Percentiles rank a stretch among this genome's conserved stretches.
Evolutionary conservation across 2,797 vertebrate genomes (phyloP).

Genomic region (Phrynocephalus vlangalii): DNA sequence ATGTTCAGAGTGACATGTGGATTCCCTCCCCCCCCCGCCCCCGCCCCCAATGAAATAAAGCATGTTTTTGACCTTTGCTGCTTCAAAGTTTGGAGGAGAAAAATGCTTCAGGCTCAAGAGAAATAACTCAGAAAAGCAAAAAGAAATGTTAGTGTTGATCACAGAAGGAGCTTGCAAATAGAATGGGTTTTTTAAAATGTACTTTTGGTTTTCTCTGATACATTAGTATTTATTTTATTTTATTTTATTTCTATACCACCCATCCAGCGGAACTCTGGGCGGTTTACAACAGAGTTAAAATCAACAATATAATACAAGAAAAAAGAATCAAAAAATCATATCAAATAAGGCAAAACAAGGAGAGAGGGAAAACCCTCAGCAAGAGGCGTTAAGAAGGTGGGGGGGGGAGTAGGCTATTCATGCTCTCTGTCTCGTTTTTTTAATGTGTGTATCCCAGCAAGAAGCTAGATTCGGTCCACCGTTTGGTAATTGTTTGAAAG

Average conservation of each 20-base stretch:
- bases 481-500: not conserved
- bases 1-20: slow-evolving; percentile 63
- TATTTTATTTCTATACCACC: too few species aligned
- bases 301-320: too few species aligned
- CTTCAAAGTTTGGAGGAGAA: slow-evolving; percentile 65
- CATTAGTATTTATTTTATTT: not conserved
- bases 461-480: accelerated
- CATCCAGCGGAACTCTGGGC: too few species aligned
- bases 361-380: too few species aligned
- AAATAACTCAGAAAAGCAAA: slow-evolving; percentile 45
- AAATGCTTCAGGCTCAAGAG: slow-evolving; percentile 47
- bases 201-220: not conserved
- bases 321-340: too few species aligned
- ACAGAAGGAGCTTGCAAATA: slow-evolving; percentile 60
- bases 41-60: slow-evolving; percentile 62
- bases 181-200: not conserved
- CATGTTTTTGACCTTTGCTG: slow-evolving; percentile 75
- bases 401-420: not conserved
- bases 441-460: not conserved
- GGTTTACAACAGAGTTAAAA: too few species aligned
- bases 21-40: not conserved
- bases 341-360: too few species aligned
- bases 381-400: too few species aligned
- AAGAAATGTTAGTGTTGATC: slow-evolving; percentile 59
- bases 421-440: not conserved